Conservation (phyloP, 64 coral and sea anemone species). For the Hydrozoanthus tunicans region DNA sequence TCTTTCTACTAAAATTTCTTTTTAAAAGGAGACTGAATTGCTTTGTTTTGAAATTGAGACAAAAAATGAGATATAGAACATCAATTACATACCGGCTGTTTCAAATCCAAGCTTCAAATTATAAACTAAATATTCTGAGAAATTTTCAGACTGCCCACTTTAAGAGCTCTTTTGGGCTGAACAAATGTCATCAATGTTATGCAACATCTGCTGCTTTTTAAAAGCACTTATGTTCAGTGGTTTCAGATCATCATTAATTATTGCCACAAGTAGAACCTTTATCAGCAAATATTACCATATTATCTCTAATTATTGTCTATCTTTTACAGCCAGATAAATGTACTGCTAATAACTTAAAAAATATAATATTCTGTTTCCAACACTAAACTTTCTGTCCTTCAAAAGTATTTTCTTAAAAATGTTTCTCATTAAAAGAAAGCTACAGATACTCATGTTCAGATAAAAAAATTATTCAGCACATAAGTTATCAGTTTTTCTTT, state of each 20-base stretch:
- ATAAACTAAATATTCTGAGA: not conserved
- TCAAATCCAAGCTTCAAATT: not conserved
- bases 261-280: not conserved
- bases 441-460: too few relatives aligned
- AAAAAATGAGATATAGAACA: not conserved
- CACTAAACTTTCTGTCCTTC: not conserved
- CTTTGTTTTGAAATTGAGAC: not conserved
- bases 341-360: not conserved
- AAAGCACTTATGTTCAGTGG: not conserved
- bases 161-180: not conserved
- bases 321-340: not conserved
- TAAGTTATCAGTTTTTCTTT: too few relatives aligned
- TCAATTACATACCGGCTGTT: not conserved
- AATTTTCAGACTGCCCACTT: not conserved
- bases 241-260: constrained; percentile 8
- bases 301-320: not conserved
- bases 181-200: not conserved
- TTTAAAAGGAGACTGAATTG: too few relatives aligned
- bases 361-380: not conserved
- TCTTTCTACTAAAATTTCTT: not conserved
- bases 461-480: too few relatives aligned
- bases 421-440: not conserved
- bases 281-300: not conserved
- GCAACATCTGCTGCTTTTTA: not conserved
- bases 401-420: too few relatives aligned